A percentile compares a stretch with the other conserved stretches of the same genome.
Evolutionary conservation across 2,888 invertebrate genomes (phyloP).

Genomic region (Heliconius ismenius): DNA sequence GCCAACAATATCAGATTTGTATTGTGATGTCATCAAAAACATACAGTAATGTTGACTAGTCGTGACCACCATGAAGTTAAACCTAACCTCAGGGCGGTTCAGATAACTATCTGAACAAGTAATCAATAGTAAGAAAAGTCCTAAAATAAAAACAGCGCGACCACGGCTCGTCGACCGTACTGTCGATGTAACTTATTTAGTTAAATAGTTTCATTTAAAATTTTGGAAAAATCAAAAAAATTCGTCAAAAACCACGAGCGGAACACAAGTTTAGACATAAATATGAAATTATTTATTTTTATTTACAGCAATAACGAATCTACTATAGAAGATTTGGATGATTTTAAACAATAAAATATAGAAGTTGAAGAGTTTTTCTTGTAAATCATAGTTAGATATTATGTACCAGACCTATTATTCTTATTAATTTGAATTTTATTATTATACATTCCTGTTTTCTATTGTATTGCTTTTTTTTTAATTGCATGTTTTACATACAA

Average conservation of each 20-base stretch:
- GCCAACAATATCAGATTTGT: too few species aligned
- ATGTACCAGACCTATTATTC: background rate
- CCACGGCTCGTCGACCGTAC: background rate
- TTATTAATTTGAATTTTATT: background rate
- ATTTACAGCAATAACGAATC: constrained; percentile 80
- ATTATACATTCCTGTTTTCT: background rate
- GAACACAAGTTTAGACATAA: background rate
- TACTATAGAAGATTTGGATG: constrained; percentile 75
- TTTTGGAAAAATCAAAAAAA: too few species aligned
- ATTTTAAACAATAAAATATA: constrained; percentile 42
- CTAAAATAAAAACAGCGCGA: too few species aligned
- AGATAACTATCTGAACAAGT: too few species aligned
- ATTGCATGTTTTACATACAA: background rate
- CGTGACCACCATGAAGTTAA: too few species aligned
- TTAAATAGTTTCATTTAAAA: background rate
- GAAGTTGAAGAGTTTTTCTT: constrained; percentile 30
- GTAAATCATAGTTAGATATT: background rate
- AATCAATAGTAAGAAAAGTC: too few species aligned
- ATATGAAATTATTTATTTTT: constrained; percentile 45
- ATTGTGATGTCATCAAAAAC: too few species aligned
- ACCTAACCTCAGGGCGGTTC: too few species aligned
- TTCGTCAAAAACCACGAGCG: background rate
- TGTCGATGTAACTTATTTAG: background rate
- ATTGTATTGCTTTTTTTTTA: background rate
- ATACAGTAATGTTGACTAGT: too few species aligned